These are phyloP conservation scores for Urosaurus nigricauda DNA, from an alignment of 2,797 vertebrate species.

Conservation along the genomic window DNA sequence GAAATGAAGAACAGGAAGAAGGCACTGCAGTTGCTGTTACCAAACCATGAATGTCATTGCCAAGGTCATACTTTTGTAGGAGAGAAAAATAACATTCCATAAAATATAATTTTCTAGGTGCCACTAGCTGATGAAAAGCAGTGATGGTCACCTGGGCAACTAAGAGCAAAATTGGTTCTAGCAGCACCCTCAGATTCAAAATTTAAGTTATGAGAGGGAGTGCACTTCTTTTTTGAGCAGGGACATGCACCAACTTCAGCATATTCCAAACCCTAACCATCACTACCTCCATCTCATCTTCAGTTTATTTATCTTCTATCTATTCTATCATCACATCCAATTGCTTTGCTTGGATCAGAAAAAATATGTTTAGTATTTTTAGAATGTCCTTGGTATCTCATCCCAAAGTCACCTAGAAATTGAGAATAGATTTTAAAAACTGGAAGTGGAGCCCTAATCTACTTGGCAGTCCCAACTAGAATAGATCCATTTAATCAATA, in stretches of 20 bases:
- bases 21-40: neutral
- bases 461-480: too few species aligned
- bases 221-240: too few species aligned
- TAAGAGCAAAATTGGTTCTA: neutral
- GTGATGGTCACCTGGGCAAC: neutral
- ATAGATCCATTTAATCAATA: too few species aligned
- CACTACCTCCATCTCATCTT: neutral
- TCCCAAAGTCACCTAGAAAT: neutral
- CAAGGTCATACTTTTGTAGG: too few species aligned
- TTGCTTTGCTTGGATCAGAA: neutral
- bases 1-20: neutral
- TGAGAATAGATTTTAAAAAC: neutral
- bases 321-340: neutral
- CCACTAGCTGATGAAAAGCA: neutral
- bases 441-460: neutral
- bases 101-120: neutral
- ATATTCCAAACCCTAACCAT: neutral
- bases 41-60: too few species aligned
- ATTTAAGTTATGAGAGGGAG: too few species aligned
- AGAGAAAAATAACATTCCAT: too few species aligned
- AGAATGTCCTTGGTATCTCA: neutral
- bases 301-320: neutral
- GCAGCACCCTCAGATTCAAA: neutral
- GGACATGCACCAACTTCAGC: neutral
- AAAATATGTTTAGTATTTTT: neutral